Evolutionary conservation across 2,113 vertebrate genomes (phyloP), one percentile per base, ranked within the genome.

Genomic region (Eonycteris spelaea): DNA sequence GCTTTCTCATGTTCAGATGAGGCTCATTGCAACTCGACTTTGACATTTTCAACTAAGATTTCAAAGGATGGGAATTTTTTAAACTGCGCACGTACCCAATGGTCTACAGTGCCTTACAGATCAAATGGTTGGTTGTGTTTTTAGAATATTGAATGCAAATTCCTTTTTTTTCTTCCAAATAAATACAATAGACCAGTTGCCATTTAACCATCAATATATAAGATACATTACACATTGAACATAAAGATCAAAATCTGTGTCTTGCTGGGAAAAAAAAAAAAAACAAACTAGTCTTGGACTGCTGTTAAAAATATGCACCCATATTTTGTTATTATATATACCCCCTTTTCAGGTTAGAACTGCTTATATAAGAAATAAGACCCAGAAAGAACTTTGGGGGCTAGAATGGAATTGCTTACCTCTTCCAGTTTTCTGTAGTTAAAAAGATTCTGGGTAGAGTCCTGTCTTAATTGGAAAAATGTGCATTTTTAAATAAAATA

Each of bases 1-100:
- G 74, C 53, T 97, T 98, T 97, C 12, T 4, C 65, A 61, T 95
- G 91, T 94, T 97, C 96, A 98, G 97, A 97, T 61, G 35, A 22
- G 79, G 87, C 73, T 90, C 91, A 63, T 1, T 95, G 95, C 96
- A 97, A 78, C 78, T 97, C 13, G 57, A 63, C 74, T 95, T 96
- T 92, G 92, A 95, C 71, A 92, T 96, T 95, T 97, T 68, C 61
- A 85, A 92, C 83, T 70, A 95, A 95, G 88, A 97, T 97, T 97
- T 75, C 94, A 91, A 94, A 22, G 71, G 45, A 87, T 43, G 74
- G 48, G 53, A 96, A 96, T 93, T 77, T 97, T 67, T 2, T 96
- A 95, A 96, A 71, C 38, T 70, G 87, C 89, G 33, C 86, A 65
- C 5, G 0, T 96, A 89, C 85, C 98, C 89, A 84, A 40, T 85